phyloP scores from a whole-genome alignment of 2,888 invertebrate species.

The Cabera pusaria region DNA sequence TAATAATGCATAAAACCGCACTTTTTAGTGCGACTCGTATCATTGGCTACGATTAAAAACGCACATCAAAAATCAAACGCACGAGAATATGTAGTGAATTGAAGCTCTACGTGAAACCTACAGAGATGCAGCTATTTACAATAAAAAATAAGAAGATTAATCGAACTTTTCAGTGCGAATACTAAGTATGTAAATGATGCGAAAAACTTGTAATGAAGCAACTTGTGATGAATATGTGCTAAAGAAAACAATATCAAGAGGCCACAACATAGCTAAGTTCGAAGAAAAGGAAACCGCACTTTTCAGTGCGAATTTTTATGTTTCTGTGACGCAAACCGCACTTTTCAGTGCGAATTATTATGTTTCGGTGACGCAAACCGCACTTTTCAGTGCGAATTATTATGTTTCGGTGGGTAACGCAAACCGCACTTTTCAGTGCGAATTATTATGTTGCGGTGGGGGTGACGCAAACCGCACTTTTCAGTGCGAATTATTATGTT shows the following conservation, averaged over 20 bases:
- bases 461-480: slow-evolving; percentile 8
- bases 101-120: no score
- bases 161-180: slow-evolving; percentile 1
- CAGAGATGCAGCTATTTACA: no score
- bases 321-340: slow-evolving; percentile 3
- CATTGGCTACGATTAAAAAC: no score
- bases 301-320: slow-evolving; percentile 8
- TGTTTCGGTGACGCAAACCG: background rate
- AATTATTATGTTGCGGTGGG: no score
- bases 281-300: slow-evolving; percentile 14
- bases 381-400: slow-evolving; percentile 4
- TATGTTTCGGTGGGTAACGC: no score
- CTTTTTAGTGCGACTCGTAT: slow-evolving; percentile 15
- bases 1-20: slow-evolving; percentile 4
- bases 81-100: no score
- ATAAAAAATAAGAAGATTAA: no score
- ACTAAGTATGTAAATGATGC: background rate
- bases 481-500: slow-evolving; percentile 1
- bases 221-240: no score
- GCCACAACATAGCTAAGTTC: no score
- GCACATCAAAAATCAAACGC: no score
- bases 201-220: no score
- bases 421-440: slow-evolving; percentile 3
- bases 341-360: slow-evolving; percentile 14
- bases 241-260: no score